Evolutionary conservation across 2,113 vertebrate species (phyloP), one percentile per base, ranked within the genome.

Genomic region (Anas platyrhynchos): DNA sequence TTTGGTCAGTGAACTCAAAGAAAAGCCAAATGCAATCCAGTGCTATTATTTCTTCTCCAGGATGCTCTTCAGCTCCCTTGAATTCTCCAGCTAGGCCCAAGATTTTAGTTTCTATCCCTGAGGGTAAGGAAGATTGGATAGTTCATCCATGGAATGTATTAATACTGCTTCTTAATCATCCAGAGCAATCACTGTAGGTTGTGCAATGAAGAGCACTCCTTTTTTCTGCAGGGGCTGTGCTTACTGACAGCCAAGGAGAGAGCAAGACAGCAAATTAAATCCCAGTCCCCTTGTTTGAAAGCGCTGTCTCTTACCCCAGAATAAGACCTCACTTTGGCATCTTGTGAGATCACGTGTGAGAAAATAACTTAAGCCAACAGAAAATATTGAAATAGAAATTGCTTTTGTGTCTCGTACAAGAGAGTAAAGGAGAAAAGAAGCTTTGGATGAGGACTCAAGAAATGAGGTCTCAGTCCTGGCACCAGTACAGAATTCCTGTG

Each of bases 121-220:
- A 63, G 91, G 94, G 91, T 94, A 96, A 92, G 96, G 93, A 97
- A 96, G 92, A 96, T 89, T 93, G 93, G 93, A 86, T 82, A 93
- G 43, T 84, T 96, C 83, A 82, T 86, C 90, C 77, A 66, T 82
- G 88, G 91, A 96, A 95, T 87, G 71, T 77, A 82, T 93, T 95
- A 95, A 96, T 88, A 87, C 66, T 7, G 66, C 38, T 93, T 96
- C 93, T 96, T 95, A 97, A 95, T 96, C 83, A 96, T 91, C 74
- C 55, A 63, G 80, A 85, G 81, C 71, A 95, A 94, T 93, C 86
- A 80, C 25, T 56, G 69, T 9, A 94, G n/a, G 54, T 95, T 96
- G 91, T 94, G 96, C 74, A 97, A 97, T 32, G 76, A 54, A 55
- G 50, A 93, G 50, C 88, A 93, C 94, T 91, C 92, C 77, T 88